phyloP scores from a whole-genome alignment of 1,140 invertebrate species.

The Drosophila aff. region DNA sequence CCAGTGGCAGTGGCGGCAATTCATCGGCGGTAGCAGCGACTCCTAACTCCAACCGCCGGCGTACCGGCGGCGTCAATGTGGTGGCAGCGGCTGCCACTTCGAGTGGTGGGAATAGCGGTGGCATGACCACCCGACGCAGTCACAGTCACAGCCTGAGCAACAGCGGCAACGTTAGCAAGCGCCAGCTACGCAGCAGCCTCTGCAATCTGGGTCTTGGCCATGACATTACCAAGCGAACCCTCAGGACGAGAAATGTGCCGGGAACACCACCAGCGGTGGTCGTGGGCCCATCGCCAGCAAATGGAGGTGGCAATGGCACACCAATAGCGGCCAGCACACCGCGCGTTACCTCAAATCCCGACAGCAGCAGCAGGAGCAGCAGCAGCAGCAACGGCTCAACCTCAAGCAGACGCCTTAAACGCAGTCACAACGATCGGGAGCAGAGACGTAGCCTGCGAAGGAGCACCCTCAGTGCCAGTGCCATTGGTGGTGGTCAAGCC shows the following conservation, averaged over 20 bases:
- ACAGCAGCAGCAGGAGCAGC: constrained; percentile 4
- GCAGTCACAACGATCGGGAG: constrained; percentile 53
- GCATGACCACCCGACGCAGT: constrained; percentile 67
- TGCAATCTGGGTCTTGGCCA: constrained; percentile 37
- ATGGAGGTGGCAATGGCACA: constrained; percentile 22
- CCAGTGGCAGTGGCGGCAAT: constrained; percentile 10
- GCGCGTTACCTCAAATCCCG: background rate
- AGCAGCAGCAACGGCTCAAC: background rate
- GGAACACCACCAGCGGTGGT: constrained; percentile 8
- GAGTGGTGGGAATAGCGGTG: background rate
- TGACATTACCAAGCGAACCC: constrained; percentile 69
- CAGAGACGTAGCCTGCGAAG: constrained; percentile 58
- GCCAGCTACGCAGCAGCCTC: constrained; percentile 74
- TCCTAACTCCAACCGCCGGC: constrained; percentile 9
- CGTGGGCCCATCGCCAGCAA: background rate
- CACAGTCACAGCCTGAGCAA: constrained; percentile 59
- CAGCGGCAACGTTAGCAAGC: constrained; percentile 55
- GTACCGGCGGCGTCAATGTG: constrained; percentile 17
- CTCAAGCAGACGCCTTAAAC: constrained; percentile 45
- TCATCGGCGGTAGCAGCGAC: background rate
- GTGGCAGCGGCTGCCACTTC: constrained; percentile 28
- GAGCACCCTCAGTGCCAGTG: constrained; percentile 35
- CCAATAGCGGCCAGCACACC: background rate
- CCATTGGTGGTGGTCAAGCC: constrained; percentile 5
- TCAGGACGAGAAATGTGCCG: constrained; percentile 69